Conservation (phyloP, 2,888 invertebrate species). For the Blera fallax region DNA sequence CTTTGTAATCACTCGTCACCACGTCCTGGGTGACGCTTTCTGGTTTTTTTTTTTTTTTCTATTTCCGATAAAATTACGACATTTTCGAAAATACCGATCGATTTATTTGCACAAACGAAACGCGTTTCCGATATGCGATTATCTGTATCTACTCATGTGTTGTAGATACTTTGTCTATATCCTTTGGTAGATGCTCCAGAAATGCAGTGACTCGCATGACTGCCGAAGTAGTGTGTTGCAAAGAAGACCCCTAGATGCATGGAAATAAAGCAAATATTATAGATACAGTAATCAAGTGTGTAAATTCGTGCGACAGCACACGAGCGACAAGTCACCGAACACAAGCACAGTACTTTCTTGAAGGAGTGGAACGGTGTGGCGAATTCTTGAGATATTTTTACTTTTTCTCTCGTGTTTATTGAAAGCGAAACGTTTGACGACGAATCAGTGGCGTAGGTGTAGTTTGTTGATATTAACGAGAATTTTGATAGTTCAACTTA, state of each 20-base stretch:
- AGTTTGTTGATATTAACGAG: not conserved
- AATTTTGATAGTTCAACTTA: not conserved
- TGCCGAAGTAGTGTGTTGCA: conserved; percentile 19
- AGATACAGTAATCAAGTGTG: conserved; percentile 52
- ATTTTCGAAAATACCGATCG: conserved; percentile 14
- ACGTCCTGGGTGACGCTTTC: conserved; percentile 36
- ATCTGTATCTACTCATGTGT: not conserved
- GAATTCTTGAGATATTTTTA: conserved; percentile 21
- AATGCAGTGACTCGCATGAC: conserved; percentile 44
- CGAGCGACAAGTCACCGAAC: not conserved
- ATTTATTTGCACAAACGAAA: not conserved
- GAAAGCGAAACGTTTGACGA: not conserved
- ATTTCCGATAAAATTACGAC: conserved; percentile 6
- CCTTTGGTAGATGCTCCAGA: conserved; percentile 21
- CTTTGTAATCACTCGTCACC: conserved; percentile 1
- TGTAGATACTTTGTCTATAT: not conserved
- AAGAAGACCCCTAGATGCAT: conserved; percentile 54
- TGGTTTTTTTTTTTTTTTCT: not conserved
- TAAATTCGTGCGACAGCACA: conserved; percentile 35
- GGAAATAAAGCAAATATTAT: conserved; percentile 51
- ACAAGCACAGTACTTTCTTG: conserved; percentile 36
- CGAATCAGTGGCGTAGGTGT: conserved; percentile 35
- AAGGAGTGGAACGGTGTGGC: conserved; percentile 13
- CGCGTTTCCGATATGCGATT: not conserved
- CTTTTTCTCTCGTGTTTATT: not conserved